Evolutionary conservation across 2,888 invertebrate genomes (phyloP).

Genomic region (Tuta absoluta): DNA sequence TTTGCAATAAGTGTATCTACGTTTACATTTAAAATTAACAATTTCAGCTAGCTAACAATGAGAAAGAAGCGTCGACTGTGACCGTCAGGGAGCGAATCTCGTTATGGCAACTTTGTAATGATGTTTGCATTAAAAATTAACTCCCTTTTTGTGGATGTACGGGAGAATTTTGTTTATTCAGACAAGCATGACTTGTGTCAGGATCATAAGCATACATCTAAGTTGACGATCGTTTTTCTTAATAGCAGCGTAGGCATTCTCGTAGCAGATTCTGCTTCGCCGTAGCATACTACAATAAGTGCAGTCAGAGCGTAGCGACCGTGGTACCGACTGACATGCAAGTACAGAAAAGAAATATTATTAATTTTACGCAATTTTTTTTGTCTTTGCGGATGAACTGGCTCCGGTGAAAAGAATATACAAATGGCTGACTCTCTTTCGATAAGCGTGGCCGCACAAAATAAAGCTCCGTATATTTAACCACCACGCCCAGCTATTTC

Average conservation of each 20-base stretch:
- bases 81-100: conserved; percentile 60
- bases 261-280: not conserved
- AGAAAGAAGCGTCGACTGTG: conserved; percentile 12
- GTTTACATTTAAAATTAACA: not conserved
- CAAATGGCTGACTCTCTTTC: no score
- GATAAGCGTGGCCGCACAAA: not conserved
- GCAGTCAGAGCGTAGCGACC: no score
- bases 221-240: no score
- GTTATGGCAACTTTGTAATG: conserved; percentile 62
- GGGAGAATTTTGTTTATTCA: not conserved
- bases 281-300: not conserved
- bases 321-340: no score
- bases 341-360: no score
- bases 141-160: conserved; percentile 43
- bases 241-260: not conserved
- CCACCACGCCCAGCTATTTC: conserved; percentile 25
- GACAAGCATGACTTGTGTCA: not conserved
- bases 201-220: no score
- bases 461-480: not conserved
- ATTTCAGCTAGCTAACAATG: not conserved
- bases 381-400: no score
- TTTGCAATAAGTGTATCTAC: not conserved
- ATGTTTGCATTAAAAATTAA: conserved; percentile 72
- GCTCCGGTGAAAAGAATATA: no score
- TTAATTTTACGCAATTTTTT: no score